Percentiles rank a stretch among this genome's conserved stretches.
phyloP scores from a whole-genome alignment of 1,140 invertebrate genomes.

The Papilio dardanus region DNA sequence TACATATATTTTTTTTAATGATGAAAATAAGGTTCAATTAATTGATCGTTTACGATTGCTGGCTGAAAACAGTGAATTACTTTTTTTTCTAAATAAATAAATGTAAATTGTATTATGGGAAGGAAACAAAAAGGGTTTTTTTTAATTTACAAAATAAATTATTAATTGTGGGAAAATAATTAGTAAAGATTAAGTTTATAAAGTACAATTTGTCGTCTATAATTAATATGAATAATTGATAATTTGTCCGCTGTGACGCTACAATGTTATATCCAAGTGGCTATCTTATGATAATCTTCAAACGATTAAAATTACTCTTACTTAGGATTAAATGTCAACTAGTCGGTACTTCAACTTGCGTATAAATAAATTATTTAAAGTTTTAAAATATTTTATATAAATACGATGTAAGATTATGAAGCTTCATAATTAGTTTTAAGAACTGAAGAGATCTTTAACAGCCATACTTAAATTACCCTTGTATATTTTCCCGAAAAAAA shows the following conservation, averaged over 20 bases:
- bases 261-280: neutral
- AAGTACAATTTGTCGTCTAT: neutral
- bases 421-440: neutral
- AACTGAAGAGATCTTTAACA: neutral
- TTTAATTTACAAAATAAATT: neutral
- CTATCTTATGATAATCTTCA: neutral
- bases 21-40: neutral
- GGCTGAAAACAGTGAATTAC: neutral
- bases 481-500: neutral
- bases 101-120: neutral
- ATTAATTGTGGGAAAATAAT: constrained; percentile 3
- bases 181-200: neutral
- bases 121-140: neutral
- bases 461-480: neutral
- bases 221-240: neutral
- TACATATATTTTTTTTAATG: neutral
- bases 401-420: neutral
- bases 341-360: neutral
- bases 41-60: neutral
- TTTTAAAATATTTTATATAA: neutral
- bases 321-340: neutral
- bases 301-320: neutral
- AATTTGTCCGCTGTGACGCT: neutral
- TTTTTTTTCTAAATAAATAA: neutral
- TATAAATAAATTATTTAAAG: neutral